Conservation (phyloP, 2,113 vertebrate genomes). For the Podiceps cristatus region DNA sequence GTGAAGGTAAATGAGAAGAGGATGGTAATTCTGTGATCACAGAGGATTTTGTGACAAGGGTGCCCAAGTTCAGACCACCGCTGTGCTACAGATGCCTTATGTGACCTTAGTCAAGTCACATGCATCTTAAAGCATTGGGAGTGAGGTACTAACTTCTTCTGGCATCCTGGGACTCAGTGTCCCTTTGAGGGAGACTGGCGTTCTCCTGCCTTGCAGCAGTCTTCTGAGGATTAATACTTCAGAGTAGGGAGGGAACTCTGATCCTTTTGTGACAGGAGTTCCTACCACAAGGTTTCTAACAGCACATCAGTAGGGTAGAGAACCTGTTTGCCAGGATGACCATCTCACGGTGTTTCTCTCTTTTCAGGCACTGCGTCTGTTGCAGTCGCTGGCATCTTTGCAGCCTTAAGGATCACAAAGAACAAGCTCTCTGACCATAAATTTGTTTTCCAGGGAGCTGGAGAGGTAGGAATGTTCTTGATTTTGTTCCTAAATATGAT, state of each 20-base stretch:
- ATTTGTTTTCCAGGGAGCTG: conserved; percentile 97
- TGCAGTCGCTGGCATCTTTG: conserved; percentile 91
- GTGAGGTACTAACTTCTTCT: background rate
- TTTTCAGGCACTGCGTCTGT: conserved; percentile 93
- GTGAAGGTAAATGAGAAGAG: background rate
- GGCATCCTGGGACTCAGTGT: background rate
- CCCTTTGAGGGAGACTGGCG: background rate
- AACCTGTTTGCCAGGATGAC: background rate
- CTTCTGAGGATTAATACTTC: background rate
- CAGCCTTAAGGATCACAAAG: conserved; percentile 92
- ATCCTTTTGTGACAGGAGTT: background rate
- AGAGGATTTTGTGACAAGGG: background rate
- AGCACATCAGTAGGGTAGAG: background rate
- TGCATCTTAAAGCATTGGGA: background rate
- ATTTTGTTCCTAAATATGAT: background rate
- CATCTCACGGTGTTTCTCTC: background rate
- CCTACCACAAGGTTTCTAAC: background rate
- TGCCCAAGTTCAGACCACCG: background rate
- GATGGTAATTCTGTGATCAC: background rate
- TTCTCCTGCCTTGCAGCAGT: background rate
- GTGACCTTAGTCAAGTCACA: background rate
- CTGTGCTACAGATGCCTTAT: background rate
- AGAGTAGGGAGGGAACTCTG: background rate
- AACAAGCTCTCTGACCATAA: conserved; percentile 90
- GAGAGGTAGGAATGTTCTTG: conserved; percentile 83